A percentile compares a stretch with the other conserved stretches of the same genome.
Conservation (phyloP, 2,113 vertebrate species). For the Asarcornis scutulata region DNA sequence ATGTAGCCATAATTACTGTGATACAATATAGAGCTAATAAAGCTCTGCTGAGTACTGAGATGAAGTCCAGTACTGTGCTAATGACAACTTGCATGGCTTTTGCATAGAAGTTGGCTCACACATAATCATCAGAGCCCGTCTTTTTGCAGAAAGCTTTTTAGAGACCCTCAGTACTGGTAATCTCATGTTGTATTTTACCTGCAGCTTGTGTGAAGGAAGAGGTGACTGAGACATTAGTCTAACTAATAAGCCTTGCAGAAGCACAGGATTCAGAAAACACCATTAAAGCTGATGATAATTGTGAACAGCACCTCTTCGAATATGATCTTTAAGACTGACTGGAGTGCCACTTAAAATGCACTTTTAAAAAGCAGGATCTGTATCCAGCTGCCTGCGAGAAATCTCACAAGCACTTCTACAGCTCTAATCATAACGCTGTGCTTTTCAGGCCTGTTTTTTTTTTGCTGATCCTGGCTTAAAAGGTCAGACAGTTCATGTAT, state of each 20-base stretch:
- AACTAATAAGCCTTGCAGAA: slow-evolving; percentile 26
- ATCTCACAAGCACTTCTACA: not conserved
- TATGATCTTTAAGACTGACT: slow-evolving; percentile 16
- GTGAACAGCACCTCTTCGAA: slow-evolving; percentile 26
- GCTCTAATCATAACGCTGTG: slow-evolving; percentile 11
- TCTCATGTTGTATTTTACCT: not conserved
- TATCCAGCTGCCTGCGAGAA: not conserved
- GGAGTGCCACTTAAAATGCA: slow-evolving; percentile 6
- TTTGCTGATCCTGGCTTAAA: slow-evolving; percentile 38
- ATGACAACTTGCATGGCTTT: not conserved
- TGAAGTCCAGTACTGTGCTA: not conserved
- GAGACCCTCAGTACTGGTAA: not conserved
- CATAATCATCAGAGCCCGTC: not conserved
- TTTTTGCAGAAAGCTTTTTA: not conserved
- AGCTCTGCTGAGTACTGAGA: not conserved
- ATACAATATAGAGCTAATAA: not conserved
- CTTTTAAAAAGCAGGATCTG: not conserved
- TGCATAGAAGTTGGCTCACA: not conserved
- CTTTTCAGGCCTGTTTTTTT: slow-evolving; percentile 5
- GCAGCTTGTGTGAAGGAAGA: not conserved
- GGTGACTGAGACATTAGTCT: not conserved
- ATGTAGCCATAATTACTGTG: slow-evolving; percentile 11
- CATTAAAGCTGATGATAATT: slow-evolving; percentile 10
- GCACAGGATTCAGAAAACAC: not conserved
- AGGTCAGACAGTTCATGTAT: slow-evolving; percentile 15